Percentiles rank a stretch among this genome's conserved stretches.
phyloP scores from a whole-genome alignment of 2,888 invertebrate genomes.

The Chalcosyrphus nemorum region DNA sequence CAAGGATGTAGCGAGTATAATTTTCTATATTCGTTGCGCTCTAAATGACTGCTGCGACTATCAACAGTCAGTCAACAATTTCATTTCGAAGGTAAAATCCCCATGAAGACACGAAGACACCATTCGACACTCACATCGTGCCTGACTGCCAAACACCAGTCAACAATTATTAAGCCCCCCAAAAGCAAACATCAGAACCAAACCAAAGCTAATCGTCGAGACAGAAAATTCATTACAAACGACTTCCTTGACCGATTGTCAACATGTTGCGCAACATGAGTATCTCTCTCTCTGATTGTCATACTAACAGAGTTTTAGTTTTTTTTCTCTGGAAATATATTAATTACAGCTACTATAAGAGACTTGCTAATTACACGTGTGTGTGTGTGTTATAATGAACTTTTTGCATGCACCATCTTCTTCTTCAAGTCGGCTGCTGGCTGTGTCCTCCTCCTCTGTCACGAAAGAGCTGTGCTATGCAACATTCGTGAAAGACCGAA shows the following conservation, averaged over 20 bases:
- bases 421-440: slow-evolving; percentile 27
- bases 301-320: background rate
- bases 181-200: slow-evolving; percentile 15
- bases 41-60: slow-evolving; percentile 50
- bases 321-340: background rate
- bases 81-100: slow-evolving; percentile 34
- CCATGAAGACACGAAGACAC: slow-evolving; percentile 11
- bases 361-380: slow-evolving; percentile 38
- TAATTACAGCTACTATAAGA: slow-evolving; percentile 19
- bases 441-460: too few relatives aligned
- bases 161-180: slow-evolving; percentile 5
- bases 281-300: slow-evolving; percentile 24
- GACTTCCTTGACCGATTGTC: slow-evolving; percentile 63
- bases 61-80: slow-evolving; percentile 28
- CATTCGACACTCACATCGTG: slow-evolving; percentile 31
- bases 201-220: slow-evolving; percentile 39
- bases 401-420: slow-evolving; percentile 50
- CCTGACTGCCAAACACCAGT: background rate
- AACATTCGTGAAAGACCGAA: slow-evolving; percentile 35
- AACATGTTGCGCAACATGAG: slow-evolving; percentile 60
- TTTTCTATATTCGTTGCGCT: slow-evolving; percentile 30
- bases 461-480: slow-evolving; percentile 31
- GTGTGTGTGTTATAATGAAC: slow-evolving; percentile 27
- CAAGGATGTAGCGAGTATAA: slow-evolving; percentile 43
- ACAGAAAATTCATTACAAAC: slow-evolving; percentile 13